These are phyloP conservation scores for Aramus guarauna DNA, from an alignment of 2,113 vertebrate genomes.

Conservation along the genomic window DNA sequence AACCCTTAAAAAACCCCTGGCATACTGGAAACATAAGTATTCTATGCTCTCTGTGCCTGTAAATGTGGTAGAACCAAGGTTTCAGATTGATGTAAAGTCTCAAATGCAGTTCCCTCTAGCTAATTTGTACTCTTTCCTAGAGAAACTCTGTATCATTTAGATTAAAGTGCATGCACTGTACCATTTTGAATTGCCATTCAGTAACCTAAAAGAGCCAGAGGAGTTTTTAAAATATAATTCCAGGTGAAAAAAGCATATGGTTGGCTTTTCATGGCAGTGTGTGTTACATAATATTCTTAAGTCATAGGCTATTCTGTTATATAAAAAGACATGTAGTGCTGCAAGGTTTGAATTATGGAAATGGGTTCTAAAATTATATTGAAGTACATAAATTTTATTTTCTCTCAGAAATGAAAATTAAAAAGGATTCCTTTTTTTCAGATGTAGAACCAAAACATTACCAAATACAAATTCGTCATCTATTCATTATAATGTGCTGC, in stretches of 20 bases:
- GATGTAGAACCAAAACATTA: background rate
- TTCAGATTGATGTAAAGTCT: background rate
- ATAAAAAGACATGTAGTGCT: background rate
- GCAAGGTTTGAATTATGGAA: background rate
- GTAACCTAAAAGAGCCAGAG: background rate
- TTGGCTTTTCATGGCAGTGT: background rate
- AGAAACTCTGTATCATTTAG: background rate
- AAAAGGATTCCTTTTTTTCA: background rate
- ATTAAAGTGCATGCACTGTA: background rate
- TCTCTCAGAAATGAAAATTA: background rate
- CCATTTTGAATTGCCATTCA: background rate
- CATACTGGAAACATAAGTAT: background rate
- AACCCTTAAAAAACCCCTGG: background rate
- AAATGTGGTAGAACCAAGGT: background rate
- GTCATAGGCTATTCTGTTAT: background rate
- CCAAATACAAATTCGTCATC: background rate
- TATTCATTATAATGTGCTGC: background rate
- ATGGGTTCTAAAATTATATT: background rate
- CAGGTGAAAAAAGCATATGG: background rate
- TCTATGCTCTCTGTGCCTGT: background rate
- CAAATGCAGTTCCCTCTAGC: background rate
- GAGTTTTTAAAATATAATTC: background rate
- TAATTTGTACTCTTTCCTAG: background rate
- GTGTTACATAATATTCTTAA: background rate
- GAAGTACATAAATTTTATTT: background rate